A percentile compares a stretch with the other conserved stretches of the same genome.
Evolutionary conservation across 2,113 vertebrate genomes (phyloP).

Genomic region (Ctenodactylus gundi): DNA sequence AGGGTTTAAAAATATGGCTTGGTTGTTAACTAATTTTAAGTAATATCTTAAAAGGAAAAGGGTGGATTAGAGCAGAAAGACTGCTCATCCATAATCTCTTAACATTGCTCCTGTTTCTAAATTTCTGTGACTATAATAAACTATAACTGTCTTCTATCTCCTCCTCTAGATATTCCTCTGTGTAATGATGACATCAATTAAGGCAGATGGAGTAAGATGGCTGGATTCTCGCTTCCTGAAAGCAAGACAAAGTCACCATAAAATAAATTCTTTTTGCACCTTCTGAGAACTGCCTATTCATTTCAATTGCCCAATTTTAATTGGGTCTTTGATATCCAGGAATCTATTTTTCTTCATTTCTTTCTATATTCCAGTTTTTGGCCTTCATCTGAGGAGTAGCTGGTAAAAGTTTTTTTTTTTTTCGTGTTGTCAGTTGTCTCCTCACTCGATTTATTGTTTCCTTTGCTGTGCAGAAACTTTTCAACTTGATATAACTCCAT

Average conservation of each 20-base stretch:
- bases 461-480: no score
- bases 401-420: no score
- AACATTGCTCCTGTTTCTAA: neutral
- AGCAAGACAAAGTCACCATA: neutral
- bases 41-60: neutral
- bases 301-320: no score
- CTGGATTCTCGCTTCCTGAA: neutral
- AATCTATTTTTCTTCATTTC: no score
- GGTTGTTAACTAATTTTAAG: neutral
- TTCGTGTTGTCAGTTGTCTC: no score
- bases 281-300: no score
- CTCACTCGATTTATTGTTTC: no score
- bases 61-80: neutral
- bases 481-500: no score
- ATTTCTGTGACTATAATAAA: neutral
- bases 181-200: neutral
- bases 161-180: neutral
- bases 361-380: no score
- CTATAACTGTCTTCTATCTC: neutral
- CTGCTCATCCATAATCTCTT: neutral
- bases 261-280: neutral
- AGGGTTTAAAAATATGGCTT: no score
- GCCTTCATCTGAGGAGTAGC: no score
- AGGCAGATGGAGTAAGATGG: neutral
- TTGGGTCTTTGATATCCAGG: no score